Evolutionary conservation across 2,113 vertebrate species (phyloP).

Genomic region (Notiomystis cincta): DNA sequence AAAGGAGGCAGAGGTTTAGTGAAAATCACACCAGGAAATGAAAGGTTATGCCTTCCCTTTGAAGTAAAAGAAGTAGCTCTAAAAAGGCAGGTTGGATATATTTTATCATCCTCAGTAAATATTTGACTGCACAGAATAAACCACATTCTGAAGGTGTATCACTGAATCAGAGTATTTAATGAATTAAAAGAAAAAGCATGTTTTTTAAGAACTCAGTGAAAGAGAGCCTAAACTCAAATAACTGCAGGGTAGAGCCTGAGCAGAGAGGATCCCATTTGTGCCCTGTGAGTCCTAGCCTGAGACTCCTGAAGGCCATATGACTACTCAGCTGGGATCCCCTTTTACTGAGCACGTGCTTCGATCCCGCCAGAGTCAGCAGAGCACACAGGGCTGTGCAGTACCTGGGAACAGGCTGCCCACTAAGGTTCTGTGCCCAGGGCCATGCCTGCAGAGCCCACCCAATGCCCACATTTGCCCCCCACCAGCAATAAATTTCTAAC

Average conservation of each 20-base stretch:
- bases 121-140: not conserved
- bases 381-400: not conserved
- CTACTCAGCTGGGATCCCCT: not conserved
- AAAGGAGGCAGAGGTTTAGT: not conserved
- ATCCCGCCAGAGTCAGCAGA: accelerated
- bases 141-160: not conserved
- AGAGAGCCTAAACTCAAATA: not conserved
- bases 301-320: not conserved
- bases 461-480: accelerated
- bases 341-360: not conserved
- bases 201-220: not conserved
- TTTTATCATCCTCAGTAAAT: not conserved
- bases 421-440: not conserved
- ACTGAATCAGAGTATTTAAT: not conserved
- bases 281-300: not conserved
- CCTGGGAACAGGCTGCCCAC: accelerated
- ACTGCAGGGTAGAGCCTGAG: not conserved
- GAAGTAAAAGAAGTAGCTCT: not conserved
- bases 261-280: not conserved
- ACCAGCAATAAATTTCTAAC: not conserved
- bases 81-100: not conserved
- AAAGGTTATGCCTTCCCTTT: not conserved
- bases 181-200: not conserved
- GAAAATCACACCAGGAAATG: not conserved
- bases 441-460: not conserved